A percentile compares a stretch with the other conserved stretches of the same genome.
Conservation (phyloP, 2,888 invertebrate genomes). For the Dryobota labecula region DNA sequence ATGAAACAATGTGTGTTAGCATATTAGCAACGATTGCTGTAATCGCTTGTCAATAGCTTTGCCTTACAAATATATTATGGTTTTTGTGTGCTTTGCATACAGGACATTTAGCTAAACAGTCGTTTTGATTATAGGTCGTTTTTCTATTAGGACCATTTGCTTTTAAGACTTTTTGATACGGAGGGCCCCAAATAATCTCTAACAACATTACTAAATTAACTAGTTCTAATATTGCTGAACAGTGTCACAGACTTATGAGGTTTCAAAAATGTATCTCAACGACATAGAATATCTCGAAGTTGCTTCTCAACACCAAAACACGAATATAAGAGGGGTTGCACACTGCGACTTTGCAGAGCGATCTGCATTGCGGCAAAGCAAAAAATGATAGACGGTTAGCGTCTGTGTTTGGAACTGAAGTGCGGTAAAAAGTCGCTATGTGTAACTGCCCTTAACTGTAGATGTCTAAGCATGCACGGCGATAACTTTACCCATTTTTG, state of each 20-base stretch:
- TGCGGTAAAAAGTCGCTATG: background rate
- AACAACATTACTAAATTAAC: conserved; percentile 9
- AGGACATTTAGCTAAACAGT: too few relatives aligned
- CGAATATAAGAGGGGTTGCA: conserved; percentile 12
- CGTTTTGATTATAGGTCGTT: too few relatives aligned
- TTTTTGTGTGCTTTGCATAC: too few relatives aligned
- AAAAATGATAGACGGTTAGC: background rate
- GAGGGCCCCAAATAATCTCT: conserved; percentile 28
- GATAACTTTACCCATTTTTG: conserved; percentile 89
- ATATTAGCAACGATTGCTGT: too few relatives aligned
- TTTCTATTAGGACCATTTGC: too few relatives aligned
- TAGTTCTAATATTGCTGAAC: conserved; percentile 28
- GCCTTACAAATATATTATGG: too few relatives aligned
- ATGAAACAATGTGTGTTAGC: too few relatives aligned
- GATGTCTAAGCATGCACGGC: conserved; percentile 63
- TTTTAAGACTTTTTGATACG: too few relatives aligned
- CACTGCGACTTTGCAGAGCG: background rate
- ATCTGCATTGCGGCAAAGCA: background rate
- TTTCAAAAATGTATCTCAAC: conserved; percentile 1
- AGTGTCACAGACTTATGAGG: conserved; percentile 6
- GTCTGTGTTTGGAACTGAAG: background rate
- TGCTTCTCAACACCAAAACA: conserved; percentile 55
- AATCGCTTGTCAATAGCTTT: too few relatives aligned
- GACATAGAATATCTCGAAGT: conserved; percentile 16
- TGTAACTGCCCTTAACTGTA: background rate